Evolutionary conservation across 2,888 invertebrate species (phyloP), one percentile per base, ranked within the genome.

Genomic region (Eupsilia transversa): DNA sequence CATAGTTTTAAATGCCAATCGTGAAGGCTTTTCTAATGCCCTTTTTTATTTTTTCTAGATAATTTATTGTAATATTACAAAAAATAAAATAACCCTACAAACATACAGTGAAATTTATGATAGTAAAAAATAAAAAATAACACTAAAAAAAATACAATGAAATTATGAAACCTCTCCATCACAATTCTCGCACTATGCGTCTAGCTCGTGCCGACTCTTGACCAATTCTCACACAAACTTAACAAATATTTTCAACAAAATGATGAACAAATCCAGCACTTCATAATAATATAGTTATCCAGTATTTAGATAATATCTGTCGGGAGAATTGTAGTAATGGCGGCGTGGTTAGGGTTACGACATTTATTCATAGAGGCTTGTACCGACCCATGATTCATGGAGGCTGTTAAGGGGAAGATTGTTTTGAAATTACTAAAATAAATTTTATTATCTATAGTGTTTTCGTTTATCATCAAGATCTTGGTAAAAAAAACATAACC

Each of bases 351-450:
- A 84, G 89, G 91, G 91, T 91, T 87, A 89, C 52, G 84, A 84
- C 88, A 87, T 89, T 89, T 86, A 88, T 88, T 87, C 86, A 87
- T 87, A 86, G 75, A 77, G 80, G 76, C 83, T 81, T 83, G 78
- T 74, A 81, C 78, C 83, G 79, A 74, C 70, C 72, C 71, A 77
- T 90, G 91, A 91, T 89, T 91, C 89, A 90, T 89, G 80, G 77
- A 72, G 63, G n/a, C 23, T 77, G 75, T 89, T 90, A 90, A 90
- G 87, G 87, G 67, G 70, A 71, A 71, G 80, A 0, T 49, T 27
- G 3, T 49, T 3, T 30, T 27, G 10, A 61, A 61, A 61, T 61
- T 10, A 17, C 4, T 33, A 5, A 33, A 33, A 23, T 35, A 1
- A 59, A 59, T 35, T 59, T 14, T n/a, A n/a, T n/a, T n/a, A n/a